Evolutionary conservation across 2,888 invertebrate genomes (phyloP), one percentile per base, ranked within the genome.

Genomic region (Sinelater perroti): DNA sequence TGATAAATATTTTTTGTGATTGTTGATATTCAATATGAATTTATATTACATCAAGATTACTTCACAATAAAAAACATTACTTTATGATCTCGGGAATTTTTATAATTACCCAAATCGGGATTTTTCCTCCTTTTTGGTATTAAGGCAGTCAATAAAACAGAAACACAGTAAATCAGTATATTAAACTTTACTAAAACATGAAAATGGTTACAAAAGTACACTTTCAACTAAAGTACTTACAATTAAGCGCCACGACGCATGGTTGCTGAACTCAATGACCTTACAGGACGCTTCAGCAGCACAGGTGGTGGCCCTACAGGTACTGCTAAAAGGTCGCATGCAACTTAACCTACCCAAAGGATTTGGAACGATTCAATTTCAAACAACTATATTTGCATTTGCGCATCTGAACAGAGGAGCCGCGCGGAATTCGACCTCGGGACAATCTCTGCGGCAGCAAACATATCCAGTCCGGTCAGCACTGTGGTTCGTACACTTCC

Each of bases 311-410:
- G 24, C n/a, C 7, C 24, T 40, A 40, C 11, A 8, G 13, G 1
- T 24, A 21, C 98, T 28, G 99, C 99, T 54, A 99, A 98, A 78
- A 99, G 99, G 46, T 99, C 99, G 81, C 99, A 99, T 79, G 75
- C 13, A 50, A 50, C 18, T 50, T 28, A 50, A 40, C 24, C 21
- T 20, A 20, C 24, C 10, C 21, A 38, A 38, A 5, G 17, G 24
- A 38, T 20, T 38, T 5, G 24, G 13, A 46, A 14, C 6, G 18
- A 40, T n/a, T n/a, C n/a, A n/a, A n/a, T 40, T 20, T 20, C 40
- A 38, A 13, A 35, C 26, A 35, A 21, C 35, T 11, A 28, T 38
- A 40, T 26, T 24, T 40, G 40, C 24, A 40, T 40, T 40, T 40
- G 40, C 24, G 40, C 24, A 40, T 40, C 24, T 40, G 40, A 40